Conservation (phyloP, 1,140 invertebrate species). For the Melipona quadrifasciata region DNA sequence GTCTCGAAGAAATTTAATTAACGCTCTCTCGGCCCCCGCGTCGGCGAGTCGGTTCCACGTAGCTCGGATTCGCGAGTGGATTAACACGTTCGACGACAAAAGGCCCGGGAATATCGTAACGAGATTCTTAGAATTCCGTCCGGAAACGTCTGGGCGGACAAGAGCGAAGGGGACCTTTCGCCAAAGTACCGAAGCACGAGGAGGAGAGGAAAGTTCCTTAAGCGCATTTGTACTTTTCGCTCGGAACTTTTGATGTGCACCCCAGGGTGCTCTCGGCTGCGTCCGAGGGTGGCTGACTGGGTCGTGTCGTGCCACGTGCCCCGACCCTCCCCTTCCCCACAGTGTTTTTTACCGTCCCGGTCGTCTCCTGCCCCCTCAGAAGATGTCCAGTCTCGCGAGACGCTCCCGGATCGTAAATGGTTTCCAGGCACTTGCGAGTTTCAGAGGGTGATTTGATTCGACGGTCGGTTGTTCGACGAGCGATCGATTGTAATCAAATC, state of each 20-base stretch:
- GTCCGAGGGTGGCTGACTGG: conserved; percentile 13
- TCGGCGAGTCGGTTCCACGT: conserved; percentile 18
- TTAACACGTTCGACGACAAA: conserved; percentile 48
- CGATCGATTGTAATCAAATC: background rate
- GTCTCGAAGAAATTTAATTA: conserved; percentile 51
- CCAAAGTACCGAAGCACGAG: no score
- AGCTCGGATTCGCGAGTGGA: conserved; percentile 52
- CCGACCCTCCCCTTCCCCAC: background rate
- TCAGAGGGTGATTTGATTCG: background rate
- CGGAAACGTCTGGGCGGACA: conserved; percentile 50
- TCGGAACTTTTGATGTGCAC: conserved; percentile 64
- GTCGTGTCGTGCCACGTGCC: conserved; percentile 13
- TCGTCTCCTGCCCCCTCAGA: background rate
- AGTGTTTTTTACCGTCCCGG: background rate
- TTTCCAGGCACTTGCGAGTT: background rate
- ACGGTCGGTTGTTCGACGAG: background rate
- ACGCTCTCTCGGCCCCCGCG: background rate
- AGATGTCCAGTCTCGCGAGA: background rate
- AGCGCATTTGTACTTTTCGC: conserved; percentile 66
- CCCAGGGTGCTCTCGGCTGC: conserved; percentile 56
- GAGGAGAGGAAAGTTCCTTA: conserved; percentile 55
- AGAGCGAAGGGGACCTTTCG: conserved; percentile 12
- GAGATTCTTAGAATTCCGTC: conserved; percentile 59
- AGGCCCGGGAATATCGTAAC: conserved; percentile 38
- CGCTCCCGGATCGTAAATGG: background rate